Evolutionary conservation across 2,888 invertebrate genomes (phyloP), one percentile per base, ranked within the genome.

Genomic region (Andrena flavipes): DNA sequence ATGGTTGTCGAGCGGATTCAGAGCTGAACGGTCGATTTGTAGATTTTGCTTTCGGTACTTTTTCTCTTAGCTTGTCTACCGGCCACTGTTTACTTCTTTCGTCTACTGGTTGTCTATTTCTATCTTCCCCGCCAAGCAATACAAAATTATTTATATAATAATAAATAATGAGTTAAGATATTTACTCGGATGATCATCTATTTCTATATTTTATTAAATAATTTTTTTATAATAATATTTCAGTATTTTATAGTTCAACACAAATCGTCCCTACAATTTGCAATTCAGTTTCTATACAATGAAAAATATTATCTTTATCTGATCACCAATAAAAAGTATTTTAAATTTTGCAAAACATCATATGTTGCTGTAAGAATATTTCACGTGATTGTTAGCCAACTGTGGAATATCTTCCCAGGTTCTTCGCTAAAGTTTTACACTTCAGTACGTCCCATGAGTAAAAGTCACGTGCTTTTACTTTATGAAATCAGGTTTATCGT

Each of bases 21-120:
- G 92, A 92, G 91, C 92, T 91, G 91, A 92, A 92, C 92, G 90
- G 86, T 70, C 77, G 82, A 84, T 89, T 91, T 85, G 89, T 88
- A 88, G 90, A 89, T 91, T 91, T 92, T 91, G 90, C 87, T 88
- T 87, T 84, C 68, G 79, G 80, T 86, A 86, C 68, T 80, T 82
- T 85, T 56, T 10, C 10, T 20, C 23, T 13, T 13, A 42, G 3
- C 13, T 13, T 13, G 42, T 42, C 42, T 13, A 42, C 42, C 13
- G 42, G 42, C 3, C 42, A 42, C 13, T 42, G 42, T 42, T 13
- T 42, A 42, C 42, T 42, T 42, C 13, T 0, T 42, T 42, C 42
- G 42, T 42, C 42, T 42, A 42, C 42, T 42, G 16, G 3, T 42
- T 42, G 42, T 13, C 42, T 16, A 42, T 16, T 16, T 42, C 16